Conservation (phyloP, 2,113 vertebrate species). For the Melozone crissalis region DNA sequence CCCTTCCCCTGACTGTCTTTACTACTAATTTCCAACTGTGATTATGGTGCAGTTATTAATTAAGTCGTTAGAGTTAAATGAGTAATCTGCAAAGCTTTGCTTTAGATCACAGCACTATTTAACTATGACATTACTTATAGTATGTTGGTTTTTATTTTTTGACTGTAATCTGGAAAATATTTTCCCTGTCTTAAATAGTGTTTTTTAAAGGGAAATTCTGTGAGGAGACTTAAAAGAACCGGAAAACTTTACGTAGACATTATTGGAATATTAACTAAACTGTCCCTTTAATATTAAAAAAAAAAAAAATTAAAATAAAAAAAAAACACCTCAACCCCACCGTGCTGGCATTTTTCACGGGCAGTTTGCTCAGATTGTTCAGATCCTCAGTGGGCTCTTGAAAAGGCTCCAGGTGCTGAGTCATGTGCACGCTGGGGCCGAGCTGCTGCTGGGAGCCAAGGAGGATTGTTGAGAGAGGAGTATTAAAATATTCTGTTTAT, state of each 20-base stretch:
- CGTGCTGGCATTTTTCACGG: neutral
- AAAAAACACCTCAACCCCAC: accelerated
- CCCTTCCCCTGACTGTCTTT: neutral
- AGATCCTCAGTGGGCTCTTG: slow-evolving; percentile 12
- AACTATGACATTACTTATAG: neutral
- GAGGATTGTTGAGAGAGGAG: neutral
- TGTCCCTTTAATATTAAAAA: neutral
- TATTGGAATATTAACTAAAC: neutral
- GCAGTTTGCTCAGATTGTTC: neutral
- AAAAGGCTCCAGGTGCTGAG: slow-evolving; percentile 50
- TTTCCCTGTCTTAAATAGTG: neutral
- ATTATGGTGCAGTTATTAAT: slow-evolving; percentile 14
- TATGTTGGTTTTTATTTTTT: neutral
- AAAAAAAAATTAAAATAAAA: neutral
- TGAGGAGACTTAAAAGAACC: neutral
- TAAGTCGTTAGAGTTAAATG: neutral
- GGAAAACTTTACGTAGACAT: neutral
- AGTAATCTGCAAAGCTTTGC: neutral
- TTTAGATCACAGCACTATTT: neutral
- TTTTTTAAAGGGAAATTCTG: neutral
- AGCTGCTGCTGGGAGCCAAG: slow-evolving; percentile 27
- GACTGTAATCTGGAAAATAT: neutral
- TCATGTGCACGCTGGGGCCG: neutral
- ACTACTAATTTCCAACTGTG: slow-evolving; percentile 6
- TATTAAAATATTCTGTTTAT: slow-evolving; percentile 33